Percentiles rank a stretch among this genome's conserved stretches.
These are phyloP conservation scores for Scaptodrosophila lebanonensis DNA, from an alignment of 1,140 invertebrate species.

Conservation along the genomic window DNA sequence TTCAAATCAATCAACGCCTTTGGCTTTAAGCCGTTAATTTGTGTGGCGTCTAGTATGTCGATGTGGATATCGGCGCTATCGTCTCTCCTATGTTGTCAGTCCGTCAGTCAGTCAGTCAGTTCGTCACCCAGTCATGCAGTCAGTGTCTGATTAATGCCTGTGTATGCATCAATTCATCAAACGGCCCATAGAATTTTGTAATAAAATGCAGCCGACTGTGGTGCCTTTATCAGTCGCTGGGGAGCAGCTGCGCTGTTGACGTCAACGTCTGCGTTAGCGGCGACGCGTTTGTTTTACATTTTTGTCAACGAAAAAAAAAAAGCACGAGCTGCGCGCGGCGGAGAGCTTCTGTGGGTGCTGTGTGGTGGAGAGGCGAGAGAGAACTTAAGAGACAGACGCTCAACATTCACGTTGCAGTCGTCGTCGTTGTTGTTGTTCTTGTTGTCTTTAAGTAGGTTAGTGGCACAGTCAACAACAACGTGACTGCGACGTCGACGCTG, in stretches of 20 bases:
- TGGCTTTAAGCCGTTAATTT: constrained; percentile 57
- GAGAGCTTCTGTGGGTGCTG: no score
- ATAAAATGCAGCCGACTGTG: constrained; percentile 50
- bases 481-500: constrained; percentile 38
- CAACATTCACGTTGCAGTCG: constrained; percentile 15
- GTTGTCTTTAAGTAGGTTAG: constrained; percentile 68
- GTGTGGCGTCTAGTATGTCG: constrained; percentile 6
- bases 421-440: background rate
- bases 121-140: no score
- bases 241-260: no score
- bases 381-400: constrained; percentile 10
- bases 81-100: no score
- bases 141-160: no score
- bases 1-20: constrained; percentile 65
- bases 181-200: constrained; percentile 22
- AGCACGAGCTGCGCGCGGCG: no score
- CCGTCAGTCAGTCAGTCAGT: no score
- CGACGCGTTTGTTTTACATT: constrained; percentile 10
- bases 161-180: no score
- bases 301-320: no score
- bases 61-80: background rate
- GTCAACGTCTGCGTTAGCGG: no score
- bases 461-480: constrained; percentile 56
- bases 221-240: no score
- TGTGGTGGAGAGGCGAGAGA: no score